A percentile compares a stretch with the other conserved stretches of the same genome.
These are phyloP conservation scores for Kryptolebias marmoratus DNA, from an alignment of 2,113 vertebrate genomes.

Conservation along the genomic window DNA sequence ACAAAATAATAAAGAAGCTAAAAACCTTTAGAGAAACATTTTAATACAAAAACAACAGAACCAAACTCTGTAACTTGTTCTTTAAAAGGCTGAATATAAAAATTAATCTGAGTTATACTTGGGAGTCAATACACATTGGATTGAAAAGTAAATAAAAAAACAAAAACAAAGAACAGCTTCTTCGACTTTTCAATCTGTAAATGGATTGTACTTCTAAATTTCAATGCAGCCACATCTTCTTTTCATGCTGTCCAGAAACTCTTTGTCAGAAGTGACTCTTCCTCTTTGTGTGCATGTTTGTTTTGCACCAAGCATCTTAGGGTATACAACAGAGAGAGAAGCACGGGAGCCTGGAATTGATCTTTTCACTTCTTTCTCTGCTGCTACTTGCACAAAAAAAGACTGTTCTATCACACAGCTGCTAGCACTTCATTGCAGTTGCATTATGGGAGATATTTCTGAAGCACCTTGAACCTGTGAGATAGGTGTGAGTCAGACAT, in stretches of 20 bases:
- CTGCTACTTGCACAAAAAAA: slow-evolving; percentile 19
- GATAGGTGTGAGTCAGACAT: slow-evolving; percentile 44
- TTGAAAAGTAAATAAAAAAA: neutral
- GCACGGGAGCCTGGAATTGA: slow-evolving; percentile 26
- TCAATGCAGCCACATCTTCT: neutral
- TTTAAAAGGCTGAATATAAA: slow-evolving; percentile 25
- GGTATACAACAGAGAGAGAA: slow-evolving; percentile 8
- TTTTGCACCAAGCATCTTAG: neutral
- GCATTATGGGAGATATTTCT: slow-evolving; percentile 59
- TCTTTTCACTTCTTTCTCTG: slow-evolving; percentile 26
- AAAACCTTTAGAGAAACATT: slow-evolving; percentile 37
- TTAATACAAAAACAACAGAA: slow-evolving; percentile 25
- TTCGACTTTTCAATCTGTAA: neutral
- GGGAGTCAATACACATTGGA: neutral
- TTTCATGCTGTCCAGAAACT: neutral
- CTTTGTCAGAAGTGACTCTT: neutral
- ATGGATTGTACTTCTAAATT: slow-evolving; percentile 24
- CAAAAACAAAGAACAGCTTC: neutral
- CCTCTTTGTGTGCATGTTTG: slow-evolving; percentile 11
- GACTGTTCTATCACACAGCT: slow-evolving; percentile 51
- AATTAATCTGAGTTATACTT: slow-evolving; percentile 4
- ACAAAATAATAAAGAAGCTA: neutral
- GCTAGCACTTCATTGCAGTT: slow-evolving; percentile 31
- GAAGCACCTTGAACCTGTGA: slow-evolving; percentile 49
- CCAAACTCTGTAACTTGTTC: slow-evolving; percentile 26